Base-by-base conservation (phyloP, 2,888 invertebrate genomes). In the Aelia acuminata region DNA sequence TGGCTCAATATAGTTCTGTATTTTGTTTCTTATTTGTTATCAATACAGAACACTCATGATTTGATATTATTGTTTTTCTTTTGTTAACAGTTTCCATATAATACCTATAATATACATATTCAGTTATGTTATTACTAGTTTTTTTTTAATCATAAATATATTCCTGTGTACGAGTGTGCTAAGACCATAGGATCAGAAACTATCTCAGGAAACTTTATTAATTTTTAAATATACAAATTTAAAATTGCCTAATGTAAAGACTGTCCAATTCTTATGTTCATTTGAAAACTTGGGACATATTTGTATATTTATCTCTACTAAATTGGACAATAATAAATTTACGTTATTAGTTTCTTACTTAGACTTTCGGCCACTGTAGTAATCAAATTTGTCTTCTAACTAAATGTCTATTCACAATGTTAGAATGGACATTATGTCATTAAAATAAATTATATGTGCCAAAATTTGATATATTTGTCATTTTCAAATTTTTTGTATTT, bases 1-100 rank as follows among this genome's bases (percentile, higher is more conserved):
- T 88, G 88, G 88, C 88, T 88, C 88, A 88, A 88, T 88, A 87
- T 87, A 57, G 84, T 88, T 87, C 88, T 88, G 88, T 88, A 88
- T 87, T 80, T 86, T 88, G 80, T 88, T 88, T 87, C 57, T 87
- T 47, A 87, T 87, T 87, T 87, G 87, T 87, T 87, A 87, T 87
- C 48, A 39, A 53, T 87, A 47, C 70, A 70, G 70, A 87, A 87
- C 87, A 87, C 70, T 84, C 84, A 31, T 47, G 26, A 57, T 57
- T 39, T 31, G 35, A 43, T 88, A 50, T 88, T 84, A 48, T 88
- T 84, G 80, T 84, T 63, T 84, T 63, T 47, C 10, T 31, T 84
- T 47, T 84, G 84, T 88, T 88, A 75, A 57, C 48, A 50, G 80
- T 88, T 87, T n/a, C 35, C 84, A 18, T 86, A 26, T 86, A 86